Percentiles rank a stretch among this genome's conserved stretches.
Evolutionary conservation across 2,888 invertebrate genomes (phyloP).

Genomic region (Lordiphosa andalusiaca): DNA sequence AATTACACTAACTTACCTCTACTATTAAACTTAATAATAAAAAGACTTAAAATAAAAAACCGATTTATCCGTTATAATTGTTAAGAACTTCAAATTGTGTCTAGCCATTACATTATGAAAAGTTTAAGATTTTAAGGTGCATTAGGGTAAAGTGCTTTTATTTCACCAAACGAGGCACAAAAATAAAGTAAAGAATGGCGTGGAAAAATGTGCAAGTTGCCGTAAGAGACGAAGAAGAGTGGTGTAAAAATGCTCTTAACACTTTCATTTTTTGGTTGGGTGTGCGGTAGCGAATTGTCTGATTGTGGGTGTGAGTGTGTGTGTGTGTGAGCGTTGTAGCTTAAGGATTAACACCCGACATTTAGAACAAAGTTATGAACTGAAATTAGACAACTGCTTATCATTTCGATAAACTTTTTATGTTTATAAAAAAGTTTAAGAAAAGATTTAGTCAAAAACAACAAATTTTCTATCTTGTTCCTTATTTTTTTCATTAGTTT

Average conservation of each 20-base stretch:
- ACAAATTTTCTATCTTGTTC: no score
- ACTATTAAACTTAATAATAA: no score
- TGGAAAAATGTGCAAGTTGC: constrained; percentile 55
- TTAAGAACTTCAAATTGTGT: neutral
- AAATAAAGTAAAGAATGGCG: constrained; percentile 53
- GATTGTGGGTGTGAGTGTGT: constrained; percentile 1
- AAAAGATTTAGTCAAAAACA: no score
- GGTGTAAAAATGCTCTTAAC: constrained; percentile 62
- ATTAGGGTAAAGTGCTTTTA: constrained; percentile 74
- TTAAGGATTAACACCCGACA: constrained; percentile 37
- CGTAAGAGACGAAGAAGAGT: constrained; percentile 30
- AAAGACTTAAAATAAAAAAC: neutral
- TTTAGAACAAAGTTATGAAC: constrained; percentile 13
- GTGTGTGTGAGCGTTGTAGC: constrained; percentile 1
- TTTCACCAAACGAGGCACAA: constrained; percentile 37
- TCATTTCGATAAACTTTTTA: neutral
- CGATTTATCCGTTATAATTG: neutral
- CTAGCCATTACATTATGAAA: constrained; percentile 49
- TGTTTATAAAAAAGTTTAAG: no score
- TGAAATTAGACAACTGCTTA: neutral
- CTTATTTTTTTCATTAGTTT: no score
- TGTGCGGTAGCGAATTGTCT: constrained; percentile 6
- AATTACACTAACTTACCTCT: no score
- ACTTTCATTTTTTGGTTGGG: constrained; percentile 43
- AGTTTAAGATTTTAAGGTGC: constrained; percentile 75